Evolutionary conservation across 1,140 invertebrate genomes (phyloP), one percentile per base, ranked within the genome.

Genomic region (Drosophila chauvacae): DNA sequence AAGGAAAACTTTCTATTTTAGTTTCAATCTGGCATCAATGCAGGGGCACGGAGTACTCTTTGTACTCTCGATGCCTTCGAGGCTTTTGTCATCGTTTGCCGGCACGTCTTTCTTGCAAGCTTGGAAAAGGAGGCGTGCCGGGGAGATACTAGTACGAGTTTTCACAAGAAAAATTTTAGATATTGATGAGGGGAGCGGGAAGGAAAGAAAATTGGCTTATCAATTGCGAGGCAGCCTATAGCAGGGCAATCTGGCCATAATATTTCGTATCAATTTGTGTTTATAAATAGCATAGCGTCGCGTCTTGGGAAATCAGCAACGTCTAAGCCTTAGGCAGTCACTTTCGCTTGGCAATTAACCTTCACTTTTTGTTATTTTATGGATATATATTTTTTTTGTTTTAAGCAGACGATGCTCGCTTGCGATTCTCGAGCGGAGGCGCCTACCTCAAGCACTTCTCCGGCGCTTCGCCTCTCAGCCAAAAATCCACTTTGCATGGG

Each of bases 301-400:
- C 56, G 20, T 47, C 76, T 88, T 87, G 83, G 77, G 76, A 86
- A 88, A 88, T 87, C 71, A 14, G n/a, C 51, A 23, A 37, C 2
- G 20, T 39, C 35, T 56, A 1, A 7, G 55, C 62, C 51, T 28
- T 18, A 41, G 47, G 62, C 66, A 77, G 68, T 71, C 72, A 87
- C 84, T 84, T 87, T 88, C 84, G 84, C 84, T 77, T 83, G 41
- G 42, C 74, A 74, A 70, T 70, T 87, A 88, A 87, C 84, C 85
- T 87, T 87, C 84, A 84, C 80, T 87, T 87, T 81, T 81, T 48
- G 65, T 53, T 39, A 2, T 55, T 23, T 23, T 53, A 18, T n/a
- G 7, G 7, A n/a, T 48, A 14, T 28, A 20, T 20, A 0, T 14
- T 45, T 13, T 5, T 53, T 20, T 53, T 20, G 23, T 37, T 37